Evolutionary conservation across 1,140 invertebrate genomes (phyloP), one percentile per base, ranked within the genome.

Genomic region (Aphelenchoides fujianensis): DNA sequence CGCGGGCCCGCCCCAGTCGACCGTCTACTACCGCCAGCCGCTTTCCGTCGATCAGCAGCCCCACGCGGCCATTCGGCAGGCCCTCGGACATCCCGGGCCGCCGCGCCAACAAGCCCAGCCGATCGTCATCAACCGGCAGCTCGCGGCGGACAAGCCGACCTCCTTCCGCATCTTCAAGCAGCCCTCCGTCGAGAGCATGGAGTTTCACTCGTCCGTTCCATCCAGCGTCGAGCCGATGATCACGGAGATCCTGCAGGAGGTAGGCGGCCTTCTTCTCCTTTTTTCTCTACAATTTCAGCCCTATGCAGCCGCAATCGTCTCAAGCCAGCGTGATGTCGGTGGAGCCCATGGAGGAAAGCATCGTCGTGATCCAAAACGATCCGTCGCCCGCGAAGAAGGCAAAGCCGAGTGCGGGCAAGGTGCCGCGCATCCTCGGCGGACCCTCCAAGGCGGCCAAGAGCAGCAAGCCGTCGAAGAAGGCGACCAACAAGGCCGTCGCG

Each of bases 391-490:
- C 19, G 12, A 59, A 59, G 19, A 59, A 59, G 19, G 55, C 55
- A 5, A 59, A 59, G 55, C 7, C 19, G 12, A 59, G 34, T 5
- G 28, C 55, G 5, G 55, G 55, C 5, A 59, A 59, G 19, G 41
- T 12, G 34, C 27, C 19, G 5, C 55, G 55, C 7, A 7, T 59
- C 34, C 55, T 30, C 5, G 41, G 41, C 23, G 41, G 55, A 16
- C 27, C 23, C 7, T 7, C 5, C 5, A 59, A 59, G 23, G 27
- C 55, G 23, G 34, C 41, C 12, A 48, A 48, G 23, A 16, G 5
- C 12, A 59, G 55, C 55, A 59, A 59, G 34, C n/a, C n/a, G n/a
- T 7, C 55, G 19, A 59, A 59, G 55, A 59, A 59, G 34, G 5
- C 55, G 55, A 5, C 55, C 5, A 59, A 7, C 55, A 59, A 59